Conservation (phyloP, 2,113 vertebrate genomes). For the Neopipo cinnamomea region DNA sequence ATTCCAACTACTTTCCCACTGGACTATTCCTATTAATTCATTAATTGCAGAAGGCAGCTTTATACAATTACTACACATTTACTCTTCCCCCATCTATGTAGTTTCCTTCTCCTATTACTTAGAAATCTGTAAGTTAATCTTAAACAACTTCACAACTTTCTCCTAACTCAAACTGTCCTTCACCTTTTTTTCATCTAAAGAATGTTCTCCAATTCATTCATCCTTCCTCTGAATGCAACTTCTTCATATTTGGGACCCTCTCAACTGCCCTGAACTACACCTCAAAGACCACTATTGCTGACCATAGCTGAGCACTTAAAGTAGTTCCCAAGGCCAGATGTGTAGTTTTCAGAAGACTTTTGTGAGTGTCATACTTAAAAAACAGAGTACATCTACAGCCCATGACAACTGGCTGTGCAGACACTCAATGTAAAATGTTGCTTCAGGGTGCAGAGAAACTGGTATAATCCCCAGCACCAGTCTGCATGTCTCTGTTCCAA, state of each 20-base stretch:
- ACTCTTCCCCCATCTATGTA: neutral
- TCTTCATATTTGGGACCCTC: neutral
- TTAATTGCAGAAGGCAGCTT: neutral
- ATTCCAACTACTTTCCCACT: neutral
- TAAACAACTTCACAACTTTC: neutral
- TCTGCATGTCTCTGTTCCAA: neutral
- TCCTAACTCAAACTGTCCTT: neutral
- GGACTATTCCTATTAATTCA: neutral
- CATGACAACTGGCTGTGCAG: neutral
- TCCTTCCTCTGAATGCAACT: neutral
- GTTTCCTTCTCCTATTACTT: neutral
- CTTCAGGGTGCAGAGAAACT: neutral
- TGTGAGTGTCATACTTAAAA: neutral
- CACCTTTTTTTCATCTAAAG: neutral
- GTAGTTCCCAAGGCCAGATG: neutral
- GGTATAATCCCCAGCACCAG: neutral
- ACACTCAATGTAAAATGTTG: neutral
- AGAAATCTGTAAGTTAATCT: neutral
- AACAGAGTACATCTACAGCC: neutral
- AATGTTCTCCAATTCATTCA: neutral
- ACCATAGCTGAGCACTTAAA: neutral
- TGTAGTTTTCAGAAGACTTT: neutral
- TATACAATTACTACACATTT: neutral
- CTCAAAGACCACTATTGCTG: neutral
- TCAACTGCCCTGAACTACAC: neutral